Conservation (phyloP, 64 coral and sea anemone species). For the Cladopsammia gracilis region DNA sequence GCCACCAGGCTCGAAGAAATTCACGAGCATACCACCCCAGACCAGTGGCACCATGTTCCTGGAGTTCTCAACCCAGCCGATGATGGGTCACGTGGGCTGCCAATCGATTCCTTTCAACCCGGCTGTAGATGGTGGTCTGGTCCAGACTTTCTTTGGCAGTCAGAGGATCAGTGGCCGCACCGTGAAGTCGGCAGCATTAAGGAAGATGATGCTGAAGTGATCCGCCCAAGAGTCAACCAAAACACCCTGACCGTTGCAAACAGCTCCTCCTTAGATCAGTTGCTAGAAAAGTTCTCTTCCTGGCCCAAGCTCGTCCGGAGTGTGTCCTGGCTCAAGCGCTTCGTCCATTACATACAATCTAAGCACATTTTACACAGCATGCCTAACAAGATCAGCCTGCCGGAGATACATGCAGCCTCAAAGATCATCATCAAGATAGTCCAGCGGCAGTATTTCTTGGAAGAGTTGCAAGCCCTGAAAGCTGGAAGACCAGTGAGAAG, state of each 20-base stretch:
- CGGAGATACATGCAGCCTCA: background rate
- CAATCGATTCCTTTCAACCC: too few relatives aligned
- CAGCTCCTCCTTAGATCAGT: background rate
- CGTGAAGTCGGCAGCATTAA: background rate
- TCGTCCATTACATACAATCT: too few relatives aligned
- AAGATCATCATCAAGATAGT: background rate
- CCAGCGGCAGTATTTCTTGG: conserved; percentile 15
- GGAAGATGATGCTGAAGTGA: conserved; percentile 47
- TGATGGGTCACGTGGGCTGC: too few relatives aligned
- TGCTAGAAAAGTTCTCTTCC: conserved; percentile 14
- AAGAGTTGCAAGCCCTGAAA: background rate
- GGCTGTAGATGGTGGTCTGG: conserved; percentile 67
- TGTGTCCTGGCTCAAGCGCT: conserved; percentile 9
- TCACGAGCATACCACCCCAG: conserved; percentile 26
- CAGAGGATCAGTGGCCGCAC: conserved; percentile 34
- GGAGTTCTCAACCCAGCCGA: too few relatives aligned
- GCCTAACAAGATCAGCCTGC: background rate
- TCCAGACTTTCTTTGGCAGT: too few relatives aligned
- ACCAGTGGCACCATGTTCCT: conserved; percentile 33
- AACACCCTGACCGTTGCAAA: background rate
- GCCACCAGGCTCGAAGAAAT: conserved; percentile 54
- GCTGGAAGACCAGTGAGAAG: background rate
- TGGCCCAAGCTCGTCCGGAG: conserved; percentile 23
- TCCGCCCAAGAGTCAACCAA: conserved; percentile 23
- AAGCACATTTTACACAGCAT: too few relatives aligned